Evolutionary conservation across 2,113 vertebrate species (phyloP).

Genomic region (Microcebus murinus): DNA sequence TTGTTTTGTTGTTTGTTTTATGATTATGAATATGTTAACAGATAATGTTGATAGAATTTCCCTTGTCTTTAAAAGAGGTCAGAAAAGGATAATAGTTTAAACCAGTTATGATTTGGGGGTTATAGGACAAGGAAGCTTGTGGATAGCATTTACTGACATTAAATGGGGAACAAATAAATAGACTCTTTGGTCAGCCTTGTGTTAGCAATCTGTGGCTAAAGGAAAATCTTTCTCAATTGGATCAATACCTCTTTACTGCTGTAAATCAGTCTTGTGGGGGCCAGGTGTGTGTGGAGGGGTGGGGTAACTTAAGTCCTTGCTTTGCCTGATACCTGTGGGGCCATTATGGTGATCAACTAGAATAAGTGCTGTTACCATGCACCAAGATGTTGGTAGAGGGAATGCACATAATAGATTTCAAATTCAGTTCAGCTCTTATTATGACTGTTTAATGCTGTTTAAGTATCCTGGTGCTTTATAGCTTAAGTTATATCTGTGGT

Average conservation of each 20-base stretch:
- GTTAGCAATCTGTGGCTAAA: not conserved
- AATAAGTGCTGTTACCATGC: not conserved
- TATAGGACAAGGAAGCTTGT: not conserved
- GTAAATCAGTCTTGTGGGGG: not conserved
- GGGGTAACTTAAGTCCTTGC: not conserved
- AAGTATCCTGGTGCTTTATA: not conserved
- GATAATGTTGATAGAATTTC: constrained; percentile 26
- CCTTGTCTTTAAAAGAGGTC: constrained; percentile 17
- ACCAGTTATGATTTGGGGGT: not conserved
- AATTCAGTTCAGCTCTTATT: not conserved
- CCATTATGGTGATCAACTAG: not conserved
- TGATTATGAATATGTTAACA: not conserved
- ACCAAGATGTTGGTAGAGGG: not conserved
- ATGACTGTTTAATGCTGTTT: not conserved
- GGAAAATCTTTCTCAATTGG: not conserved
- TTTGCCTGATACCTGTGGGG: not conserved
- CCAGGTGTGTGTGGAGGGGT: not conserved
- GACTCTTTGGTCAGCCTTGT: not conserved
- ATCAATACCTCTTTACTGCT: not conserved
- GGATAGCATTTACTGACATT: not conserved
- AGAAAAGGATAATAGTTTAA: not conserved
- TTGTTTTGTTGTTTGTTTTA: not conserved
- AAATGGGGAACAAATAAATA: not conserved
- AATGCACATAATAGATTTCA: not conserved
- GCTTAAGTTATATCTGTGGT: constrained; percentile 15